phyloP scores from a whole-genome alignment of 2,113 vertebrate species.

The Gasterosteus nipponicus region DNA sequence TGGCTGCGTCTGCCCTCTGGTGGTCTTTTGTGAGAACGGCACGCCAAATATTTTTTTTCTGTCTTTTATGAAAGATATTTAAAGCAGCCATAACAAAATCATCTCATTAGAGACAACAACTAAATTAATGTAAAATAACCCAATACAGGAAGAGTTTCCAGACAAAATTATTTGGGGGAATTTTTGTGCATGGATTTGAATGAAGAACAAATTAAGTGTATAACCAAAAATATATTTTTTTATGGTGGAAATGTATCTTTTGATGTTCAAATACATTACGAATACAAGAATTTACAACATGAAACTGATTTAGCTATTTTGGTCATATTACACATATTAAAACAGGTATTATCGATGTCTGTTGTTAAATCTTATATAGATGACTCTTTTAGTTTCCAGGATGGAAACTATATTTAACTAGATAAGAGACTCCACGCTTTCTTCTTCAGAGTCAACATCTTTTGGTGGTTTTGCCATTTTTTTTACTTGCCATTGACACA shows the following conservation, averaged over 20 bases:
- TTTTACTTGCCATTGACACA: background rate
- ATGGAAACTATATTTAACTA: background rate
- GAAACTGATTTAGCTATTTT: background rate
- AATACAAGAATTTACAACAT: background rate
- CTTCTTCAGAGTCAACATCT: background rate
- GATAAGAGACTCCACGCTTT: background rate
- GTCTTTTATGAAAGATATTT: background rate
- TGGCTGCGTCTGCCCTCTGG: conserved; percentile 57
- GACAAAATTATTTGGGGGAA: background rate
- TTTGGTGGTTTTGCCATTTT: background rate
- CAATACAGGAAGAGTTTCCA: background rate
- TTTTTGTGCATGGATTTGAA: conserved; percentile 1
- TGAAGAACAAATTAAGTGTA: background rate
- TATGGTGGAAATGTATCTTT: background rate
- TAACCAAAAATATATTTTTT: background rate
- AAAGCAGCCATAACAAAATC: background rate
- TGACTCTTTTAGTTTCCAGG: background rate
- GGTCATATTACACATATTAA: background rate
- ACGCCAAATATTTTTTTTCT: background rate
- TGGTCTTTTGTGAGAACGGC: conserved; percentile 30
- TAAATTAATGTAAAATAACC: background rate
- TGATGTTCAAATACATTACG: background rate
- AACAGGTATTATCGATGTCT: background rate
- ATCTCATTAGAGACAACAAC: background rate
- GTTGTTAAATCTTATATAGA: conserved; percentile 2